Evolutionary conservation across 2,113 vertebrate genomes (phyloP), one percentile per base, ranked within the genome.

Genomic region (Todiramphus saurophagus): DNA sequence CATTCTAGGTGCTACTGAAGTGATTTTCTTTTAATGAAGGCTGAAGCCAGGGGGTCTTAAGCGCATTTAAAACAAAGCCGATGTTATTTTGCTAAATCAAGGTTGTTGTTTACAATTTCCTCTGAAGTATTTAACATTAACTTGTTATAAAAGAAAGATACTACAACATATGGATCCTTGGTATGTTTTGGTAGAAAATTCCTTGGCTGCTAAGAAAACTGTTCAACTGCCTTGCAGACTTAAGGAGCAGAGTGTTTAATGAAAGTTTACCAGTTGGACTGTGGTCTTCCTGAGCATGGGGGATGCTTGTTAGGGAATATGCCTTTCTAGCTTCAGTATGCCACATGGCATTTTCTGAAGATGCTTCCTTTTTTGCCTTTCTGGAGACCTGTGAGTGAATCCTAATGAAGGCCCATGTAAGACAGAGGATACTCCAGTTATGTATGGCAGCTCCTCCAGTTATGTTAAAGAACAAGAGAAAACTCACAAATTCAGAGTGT

Each of bases 31-130:
- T 67, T 66, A 62, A 39, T 30, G 63, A 79, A 89, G 33, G 41
- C 67, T 89, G 74, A 94, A 89, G 16, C 62, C 5, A 3, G 35
- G 44, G 43, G 43, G 43, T 78, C 83, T 59, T 79, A 60, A 86
- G 62, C 28, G 39, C 11, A 19, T 55, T 92, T 82, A 92, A 96
- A 87, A 28, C 41, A 91, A 89, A 94, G 37, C 92, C 89, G 89
- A 69, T 91, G 78, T 73, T 89, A 69, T 85, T 94, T 96, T 94
- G 55, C 55, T 94, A 96, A 92, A 87, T 51, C 19, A 50, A 73
- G 58, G 48, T 50, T 13, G 73, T 35, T 76, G 67, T 87, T 94
- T 91, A 67, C 48, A 59, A 55, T 92, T 95, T 55, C 16, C 23
- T 43, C 74, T 63, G 55, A 82, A 85, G n/a, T 55, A 79, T 79